These are phyloP conservation scores for Agrilus mali DNA, from an alignment of 2,888 invertebrate species.

Conservation along the genomic window DNA sequence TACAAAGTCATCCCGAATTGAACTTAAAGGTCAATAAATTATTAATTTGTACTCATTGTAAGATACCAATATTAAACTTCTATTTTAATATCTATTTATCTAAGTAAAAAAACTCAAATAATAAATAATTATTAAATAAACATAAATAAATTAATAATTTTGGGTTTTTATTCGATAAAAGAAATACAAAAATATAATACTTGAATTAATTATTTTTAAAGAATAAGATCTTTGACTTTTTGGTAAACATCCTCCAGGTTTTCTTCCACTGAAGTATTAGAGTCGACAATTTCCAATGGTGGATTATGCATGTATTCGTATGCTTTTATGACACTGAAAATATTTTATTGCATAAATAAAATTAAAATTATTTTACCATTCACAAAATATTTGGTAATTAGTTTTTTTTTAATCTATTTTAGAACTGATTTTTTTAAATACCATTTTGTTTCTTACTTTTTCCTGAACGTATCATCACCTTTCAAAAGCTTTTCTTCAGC, in stretches of 20 bases:
- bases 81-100: no score
- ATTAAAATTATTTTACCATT: no score
- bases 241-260: constrained; percentile 1
- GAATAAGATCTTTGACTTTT: constrained; percentile 4
- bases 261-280: constrained; percentile 3
- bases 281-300: constrained; percentile 8
- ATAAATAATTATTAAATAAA: no score
- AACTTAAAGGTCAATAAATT: background rate
- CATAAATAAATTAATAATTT: no score
- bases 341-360: background rate
- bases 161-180: no score
- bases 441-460: constrained; percentile 21
- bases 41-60: no score
- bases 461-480: constrained; percentile 20
- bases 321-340: constrained; percentile 11
- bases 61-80: no score
- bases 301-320: constrained; percentile 12
- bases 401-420: no score
- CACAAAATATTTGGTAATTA: no score
- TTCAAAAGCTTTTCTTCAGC: constrained; percentile 26
- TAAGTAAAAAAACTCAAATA: no score
- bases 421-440: background rate
- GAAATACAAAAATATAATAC: no score
- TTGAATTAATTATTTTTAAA: no score
- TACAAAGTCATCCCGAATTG: constrained; percentile 58